Percentiles rank a stretch among this genome's conserved stretches.
phyloP scores from a whole-genome alignment of 1,140 invertebrate genomes.

The Ostrea edulis region DNA sequence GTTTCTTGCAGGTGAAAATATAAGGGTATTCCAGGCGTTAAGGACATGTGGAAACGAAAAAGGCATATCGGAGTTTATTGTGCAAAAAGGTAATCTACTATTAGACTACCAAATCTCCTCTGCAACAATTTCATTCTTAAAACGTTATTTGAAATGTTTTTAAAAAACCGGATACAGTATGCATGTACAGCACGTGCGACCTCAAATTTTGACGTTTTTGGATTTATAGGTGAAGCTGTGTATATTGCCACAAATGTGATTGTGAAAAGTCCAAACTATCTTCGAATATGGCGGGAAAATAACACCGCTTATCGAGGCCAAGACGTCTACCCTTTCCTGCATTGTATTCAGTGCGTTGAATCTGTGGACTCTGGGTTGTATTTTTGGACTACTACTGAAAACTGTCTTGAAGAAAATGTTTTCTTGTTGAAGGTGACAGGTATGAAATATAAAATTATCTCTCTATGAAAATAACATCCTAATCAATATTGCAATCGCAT shows the following conservation, averaged over 20 bases:
- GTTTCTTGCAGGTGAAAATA: not conserved
- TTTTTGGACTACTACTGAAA: not conserved
- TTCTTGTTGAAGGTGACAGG: not conserved
- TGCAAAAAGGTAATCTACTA: not conserved
- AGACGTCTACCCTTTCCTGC: not conserved
- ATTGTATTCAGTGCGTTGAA: not conserved
- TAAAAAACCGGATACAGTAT: too few species aligned
- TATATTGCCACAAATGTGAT: conserved; percentile 4
- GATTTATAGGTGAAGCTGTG: not conserved
- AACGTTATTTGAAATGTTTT: too few species aligned
- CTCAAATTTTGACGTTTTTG: not conserved
- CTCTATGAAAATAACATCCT: not conserved
- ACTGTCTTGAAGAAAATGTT: not conserved
- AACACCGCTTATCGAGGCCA: not conserved
- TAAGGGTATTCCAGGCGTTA: not conserved
- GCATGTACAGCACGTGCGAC: too few species aligned
- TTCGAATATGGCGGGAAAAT: not conserved
- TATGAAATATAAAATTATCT: not conserved
- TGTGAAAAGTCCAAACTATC: not conserved
- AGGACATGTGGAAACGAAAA: not conserved
- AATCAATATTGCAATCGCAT: not conserved
- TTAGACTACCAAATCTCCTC: too few species aligned
- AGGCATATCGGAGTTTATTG: not conserved
- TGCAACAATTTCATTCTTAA: too few species aligned
- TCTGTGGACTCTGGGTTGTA: not conserved